Evolutionary conservation across 2,888 invertebrate species (phyloP).

Genomic region (Argyresthia albistria): DNA sequence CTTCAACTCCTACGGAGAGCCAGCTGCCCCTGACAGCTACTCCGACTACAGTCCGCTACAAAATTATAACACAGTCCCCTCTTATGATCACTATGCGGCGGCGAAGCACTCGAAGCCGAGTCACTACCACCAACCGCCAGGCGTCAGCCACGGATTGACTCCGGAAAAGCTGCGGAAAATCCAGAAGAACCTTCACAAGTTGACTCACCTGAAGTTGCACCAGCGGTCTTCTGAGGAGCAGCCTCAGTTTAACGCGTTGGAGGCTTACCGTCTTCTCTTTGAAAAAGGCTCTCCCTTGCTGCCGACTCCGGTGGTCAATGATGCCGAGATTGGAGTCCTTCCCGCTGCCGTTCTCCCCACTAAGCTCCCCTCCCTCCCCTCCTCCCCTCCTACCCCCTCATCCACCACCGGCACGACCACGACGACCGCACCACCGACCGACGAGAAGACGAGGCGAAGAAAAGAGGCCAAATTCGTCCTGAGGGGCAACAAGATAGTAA

Average conservation of each 20-base stretch:
- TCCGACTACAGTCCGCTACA: conserved; percentile 39
- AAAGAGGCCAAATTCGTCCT: conserved; percentile 59
- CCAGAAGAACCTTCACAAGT: conserved; percentile 44
- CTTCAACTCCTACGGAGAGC: conserved; percentile 58
- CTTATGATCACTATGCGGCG: conserved; percentile 33
- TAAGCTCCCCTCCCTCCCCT: background rate
- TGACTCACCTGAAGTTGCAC: conserved; percentile 36
- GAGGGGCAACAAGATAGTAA: conserved; percentile 62
- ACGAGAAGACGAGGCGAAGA: conserved; percentile 32
- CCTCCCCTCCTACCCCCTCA: conserved; percentile 2
- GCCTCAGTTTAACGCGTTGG: conserved; percentile 34
- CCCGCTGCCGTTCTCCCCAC: conserved; percentile 48
- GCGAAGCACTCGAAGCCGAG: conserved; percentile 30
- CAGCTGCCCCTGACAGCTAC: conserved; percentile 43
- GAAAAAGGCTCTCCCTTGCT: conserved; percentile 28
- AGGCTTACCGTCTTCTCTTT: conserved; percentile 34
- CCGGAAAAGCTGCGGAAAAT: conserved; percentile 56
- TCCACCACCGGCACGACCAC: background rate
- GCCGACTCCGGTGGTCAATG: conserved; percentile 51
- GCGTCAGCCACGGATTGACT: conserved; percentile 30
- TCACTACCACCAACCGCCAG: conserved; percentile 14
- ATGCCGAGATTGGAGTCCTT: conserved; percentile 56
- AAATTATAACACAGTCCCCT: conserved; percentile 23
- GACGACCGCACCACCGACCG: conserved; percentile 9
- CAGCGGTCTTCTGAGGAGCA: conserved; percentile 49